Conservation (phyloP, 2,113 vertebrate species). For the Chionis minor region DNA sequence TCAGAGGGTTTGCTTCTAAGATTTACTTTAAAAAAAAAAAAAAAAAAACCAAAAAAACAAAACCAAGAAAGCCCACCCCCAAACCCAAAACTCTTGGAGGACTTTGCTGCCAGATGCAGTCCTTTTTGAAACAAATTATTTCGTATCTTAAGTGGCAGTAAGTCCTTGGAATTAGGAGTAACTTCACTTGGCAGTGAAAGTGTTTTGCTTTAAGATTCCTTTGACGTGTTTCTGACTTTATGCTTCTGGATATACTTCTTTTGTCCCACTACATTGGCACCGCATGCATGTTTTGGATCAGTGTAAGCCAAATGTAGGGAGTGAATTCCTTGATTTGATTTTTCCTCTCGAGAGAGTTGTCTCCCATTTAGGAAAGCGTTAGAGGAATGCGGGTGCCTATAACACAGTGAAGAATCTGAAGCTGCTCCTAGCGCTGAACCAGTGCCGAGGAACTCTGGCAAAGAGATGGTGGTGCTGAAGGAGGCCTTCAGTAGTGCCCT, state of each 20-base stretch:
- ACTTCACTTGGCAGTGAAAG: not conserved
- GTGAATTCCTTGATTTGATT: not conserved
- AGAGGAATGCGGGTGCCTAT: not conserved
- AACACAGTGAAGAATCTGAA: not conserved
- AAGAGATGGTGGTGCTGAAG: not conserved
- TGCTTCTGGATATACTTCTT: not conserved
- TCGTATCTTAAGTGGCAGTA: not conserved
- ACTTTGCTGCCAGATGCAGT: not conserved
- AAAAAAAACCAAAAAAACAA: no score
- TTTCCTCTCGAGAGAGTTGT: not conserved
- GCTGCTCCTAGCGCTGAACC: not conserved
- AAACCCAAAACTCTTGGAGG: not conserved
- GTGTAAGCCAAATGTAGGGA: not conserved
- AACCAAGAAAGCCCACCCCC: no score
- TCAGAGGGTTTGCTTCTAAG: not conserved
- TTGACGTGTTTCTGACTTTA: not conserved
- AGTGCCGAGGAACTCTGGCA: not conserved
- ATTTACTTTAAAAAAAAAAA: not conserved
- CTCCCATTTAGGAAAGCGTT: not conserved
- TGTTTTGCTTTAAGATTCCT: conserved; percentile 13
- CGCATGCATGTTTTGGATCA: not conserved
- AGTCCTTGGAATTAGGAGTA: not conserved
- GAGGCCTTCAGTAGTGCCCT: not conserved
- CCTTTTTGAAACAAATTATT: not conserved
- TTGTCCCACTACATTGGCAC: not conserved